Conservation (phyloP, 2,888 invertebrate genomes). For the Sinopyrophorus schimmeli region DNA sequence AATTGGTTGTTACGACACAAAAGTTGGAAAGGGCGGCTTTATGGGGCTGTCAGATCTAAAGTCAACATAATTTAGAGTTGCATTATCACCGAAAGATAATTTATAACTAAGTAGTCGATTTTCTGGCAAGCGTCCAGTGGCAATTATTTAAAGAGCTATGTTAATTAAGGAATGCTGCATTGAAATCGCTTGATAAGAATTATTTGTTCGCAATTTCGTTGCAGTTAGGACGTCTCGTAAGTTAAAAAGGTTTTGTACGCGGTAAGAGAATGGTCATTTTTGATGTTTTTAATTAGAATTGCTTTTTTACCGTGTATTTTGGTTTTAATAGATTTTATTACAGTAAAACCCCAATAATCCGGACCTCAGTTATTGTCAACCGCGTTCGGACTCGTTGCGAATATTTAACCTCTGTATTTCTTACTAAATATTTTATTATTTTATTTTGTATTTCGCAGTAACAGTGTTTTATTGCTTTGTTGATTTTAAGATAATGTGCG, state of each 20-base stretch:
- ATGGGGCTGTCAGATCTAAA: too few species aligned
- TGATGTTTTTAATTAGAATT: not conserved
- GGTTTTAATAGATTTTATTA: not conserved
- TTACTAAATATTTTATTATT: too few species aligned
- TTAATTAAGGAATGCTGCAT: slow-evolving; percentile 5
- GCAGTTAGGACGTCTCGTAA: not conserved
- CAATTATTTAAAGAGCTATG: slow-evolving; percentile 9
- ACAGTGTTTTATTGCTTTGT: too few species aligned
- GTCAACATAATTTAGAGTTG: not conserved
- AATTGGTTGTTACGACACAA: too few species aligned
- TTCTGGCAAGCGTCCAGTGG: not conserved
- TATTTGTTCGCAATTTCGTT: not conserved
- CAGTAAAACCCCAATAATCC: too few species aligned
- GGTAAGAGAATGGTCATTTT: not conserved
- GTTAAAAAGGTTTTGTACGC: not conserved
- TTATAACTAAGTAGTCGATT: slow-evolving; percentile 7
- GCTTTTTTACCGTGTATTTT: not conserved
- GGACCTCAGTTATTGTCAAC: too few species aligned
- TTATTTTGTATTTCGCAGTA: too few species aligned
- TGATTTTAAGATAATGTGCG: too few species aligned
- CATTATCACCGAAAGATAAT: not conserved
- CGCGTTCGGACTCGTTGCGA: too few species aligned
- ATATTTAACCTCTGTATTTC: too few species aligned
- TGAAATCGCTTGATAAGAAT: not conserved
- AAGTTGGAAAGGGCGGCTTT: too few species aligned